Conservation (phyloP, 2,113 vertebrate genomes). For the Sceloporus undulatus region DNA sequence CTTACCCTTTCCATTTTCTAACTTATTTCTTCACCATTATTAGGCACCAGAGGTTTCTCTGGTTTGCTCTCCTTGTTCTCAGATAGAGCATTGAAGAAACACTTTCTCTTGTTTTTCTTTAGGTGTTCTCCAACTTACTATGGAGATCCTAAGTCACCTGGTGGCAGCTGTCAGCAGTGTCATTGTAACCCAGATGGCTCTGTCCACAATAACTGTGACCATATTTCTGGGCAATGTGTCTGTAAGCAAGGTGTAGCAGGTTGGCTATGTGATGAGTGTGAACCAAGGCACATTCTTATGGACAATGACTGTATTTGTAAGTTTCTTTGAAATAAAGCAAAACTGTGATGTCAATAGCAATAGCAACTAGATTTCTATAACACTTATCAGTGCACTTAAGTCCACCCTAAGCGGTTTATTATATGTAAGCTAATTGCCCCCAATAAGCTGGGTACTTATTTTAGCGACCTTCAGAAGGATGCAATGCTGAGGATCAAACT, state of each 20-base stretch:
- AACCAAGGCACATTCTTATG: slow-evolving; percentile 82
- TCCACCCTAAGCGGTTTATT: too few species aligned
- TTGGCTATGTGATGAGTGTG: slow-evolving; percentile 86
- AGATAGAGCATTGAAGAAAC: not conserved
- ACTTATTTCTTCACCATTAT: too few species aligned
- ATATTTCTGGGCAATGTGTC: slow-evolving; percentile 82
- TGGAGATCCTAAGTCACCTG: slow-evolving; percentile 80
- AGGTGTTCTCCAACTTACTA: slow-evolving; percentile 91
- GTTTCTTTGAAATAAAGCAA: slow-evolving; percentile 64
- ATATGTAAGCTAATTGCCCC: too few species aligned
- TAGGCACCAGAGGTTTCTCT: too few species aligned
- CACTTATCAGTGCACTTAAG: too few species aligned
- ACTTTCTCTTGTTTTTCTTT: not conserved
- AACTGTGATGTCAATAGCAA: not conserved
- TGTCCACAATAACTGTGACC: slow-evolving; percentile 78
- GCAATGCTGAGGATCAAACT: too few species aligned
- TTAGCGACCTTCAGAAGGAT: too few species aligned
- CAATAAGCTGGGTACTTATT: too few species aligned
- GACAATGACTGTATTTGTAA: slow-evolving; percentile 86
- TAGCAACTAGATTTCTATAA: too few species aligned
- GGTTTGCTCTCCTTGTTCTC: not conserved
- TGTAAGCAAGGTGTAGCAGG: slow-evolving; percentile 87
- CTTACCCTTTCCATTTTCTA: too few species aligned
- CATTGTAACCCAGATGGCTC: slow-evolving; percentile 84
- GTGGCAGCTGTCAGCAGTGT: slow-evolving; percentile 82